Evolutionary conservation across 2,113 vertebrate genomes (phyloP), one percentile per base, ranked within the genome.

Genomic region (Oncorhynchus kisutch): DNA sequence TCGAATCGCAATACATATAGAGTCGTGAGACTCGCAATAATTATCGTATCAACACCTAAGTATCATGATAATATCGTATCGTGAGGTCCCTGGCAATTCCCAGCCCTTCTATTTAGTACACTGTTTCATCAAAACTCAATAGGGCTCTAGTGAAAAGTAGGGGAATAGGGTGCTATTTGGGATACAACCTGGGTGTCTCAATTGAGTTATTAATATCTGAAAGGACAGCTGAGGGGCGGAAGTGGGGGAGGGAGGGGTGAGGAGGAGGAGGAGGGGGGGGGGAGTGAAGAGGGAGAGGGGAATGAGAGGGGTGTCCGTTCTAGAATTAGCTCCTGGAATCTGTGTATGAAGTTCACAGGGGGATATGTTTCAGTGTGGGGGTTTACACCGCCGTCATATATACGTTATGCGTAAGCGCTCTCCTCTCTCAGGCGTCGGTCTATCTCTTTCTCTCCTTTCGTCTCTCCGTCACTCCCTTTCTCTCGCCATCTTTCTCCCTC

Each of bases 311-410:
- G 78, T 88, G 84, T 85, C 89, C 88, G 82, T 82, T 88, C 92
- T 92, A 83, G 91, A 94, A 91, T 93, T 93, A 93, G 92, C 90
- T 81, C 34, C 49, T 83, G 85, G 92, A 92, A 93, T 94, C 89
- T 90, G 82, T 90, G 88, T 82, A 87, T 92, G 92, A 91, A 91
- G 88, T 92, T 94, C 88, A 90, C 90, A 90, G 84, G 89, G 83
- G 90, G 90, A 91, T 94, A 85, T 75, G 77, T 92, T 94, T 92
- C 91, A 88, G 69, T 72, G 79, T 81, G 83, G 85, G 71, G 66
- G 16, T 9, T 67, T 29, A 31, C 24, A 67, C 45, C 16, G 51
- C 51, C 16, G 51, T 18, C 51, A 18, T 54, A 54, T 54, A 54
- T 54, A 54, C 51, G 16, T 54, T 54, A 54, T 18, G 51, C 16